Evolutionary conservation across 1,140 invertebrate species (phyloP), one percentile per base, ranked within the genome.

Genomic region (Pantala flavescens): DNA sequence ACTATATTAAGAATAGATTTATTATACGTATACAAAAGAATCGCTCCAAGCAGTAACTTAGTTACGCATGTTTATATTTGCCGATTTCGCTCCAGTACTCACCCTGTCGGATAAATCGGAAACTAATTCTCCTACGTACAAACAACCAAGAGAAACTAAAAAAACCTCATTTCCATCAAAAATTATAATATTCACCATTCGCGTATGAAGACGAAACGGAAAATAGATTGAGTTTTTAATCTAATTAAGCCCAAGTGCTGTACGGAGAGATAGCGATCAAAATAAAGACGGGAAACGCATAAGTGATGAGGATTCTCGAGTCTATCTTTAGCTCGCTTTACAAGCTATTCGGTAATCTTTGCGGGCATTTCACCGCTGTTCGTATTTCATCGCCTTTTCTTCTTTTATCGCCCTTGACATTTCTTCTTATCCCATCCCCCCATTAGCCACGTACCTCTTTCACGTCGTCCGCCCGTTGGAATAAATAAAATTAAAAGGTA

Each of bases 401-500:
- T 21, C 49, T 14, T 63, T 7, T 63, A 3, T 14, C 49, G 14
- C 49, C 49, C 49, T 16, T 21, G 49, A 19, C 49, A 19, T 63
- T 63, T 63, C 16, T 14, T 21, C 49, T 63, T 63, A 16, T 63
- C 49, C 49, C 49, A 7, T 63, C 49, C 12, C 12, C 49, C 49
- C 49, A 16, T 21, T 63, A 19, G 14, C 49, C 12, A 16, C 49
- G 49, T 63, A 21, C 14, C 12, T 12, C n/a, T 63, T 21, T 21
- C 49, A 3, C 12, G 2, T 12, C 49, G 49, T 21, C 49, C 49
- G 16, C 49, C 49, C 49, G 12, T 19, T 63, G 49, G 49, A 63
- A 63, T 63, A 63, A 63, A 63, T 63, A 63, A 63, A 63, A 63
- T 63, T 63, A 63, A 63, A 63, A 63, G 49, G 49, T 63, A 63